Conservation (phyloP, 2,888 invertebrate species). For the Lithosia quadra region DNA sequence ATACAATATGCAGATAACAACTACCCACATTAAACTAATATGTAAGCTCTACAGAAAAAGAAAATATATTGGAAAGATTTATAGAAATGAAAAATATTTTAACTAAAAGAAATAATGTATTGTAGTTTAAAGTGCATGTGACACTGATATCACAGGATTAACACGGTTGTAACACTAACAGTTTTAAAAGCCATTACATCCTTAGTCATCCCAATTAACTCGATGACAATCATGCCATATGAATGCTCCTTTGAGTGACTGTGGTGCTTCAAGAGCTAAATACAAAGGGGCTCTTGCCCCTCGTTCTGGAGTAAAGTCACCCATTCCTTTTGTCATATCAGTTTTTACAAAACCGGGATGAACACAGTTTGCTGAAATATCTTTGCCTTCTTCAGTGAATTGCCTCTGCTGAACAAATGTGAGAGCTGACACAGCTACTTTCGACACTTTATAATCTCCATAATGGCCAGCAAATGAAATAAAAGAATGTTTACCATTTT, state of each 20-base stretch:
- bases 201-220: conserved; percentile 84
- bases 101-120: conserved; percentile 77
- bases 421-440: conserved; percentile 81
- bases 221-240: conserved; percentile 83
- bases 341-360: conserved; percentile 84
- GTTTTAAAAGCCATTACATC: conserved; percentile 60
- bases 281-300: conserved; percentile 80
- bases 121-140: conserved; percentile 80
- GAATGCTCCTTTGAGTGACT: conserved; percentile 79
- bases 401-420: conserved; percentile 82
- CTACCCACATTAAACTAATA: conserved; percentile 3
- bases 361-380: conserved; percentile 82
- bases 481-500: conserved; percentile 77
- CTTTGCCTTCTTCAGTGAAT: conserved; percentile 81
- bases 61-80: background rate
- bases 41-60: background rate
- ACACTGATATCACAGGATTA: conserved; percentile 84
- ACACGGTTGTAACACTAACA: conserved; percentile 71
- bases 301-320: conserved; percentile 79
- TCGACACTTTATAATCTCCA: conserved; percentile 84
- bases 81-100: conserved; percentile 60
- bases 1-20: background rate
- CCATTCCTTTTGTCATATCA: conserved; percentile 84
- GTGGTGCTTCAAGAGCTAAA: conserved; percentile 80
- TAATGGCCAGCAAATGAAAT: conserved; percentile 79